phyloP scores from a whole-genome alignment of 2,113 vertebrate species.

The Pluvianellus socialis region DNA sequence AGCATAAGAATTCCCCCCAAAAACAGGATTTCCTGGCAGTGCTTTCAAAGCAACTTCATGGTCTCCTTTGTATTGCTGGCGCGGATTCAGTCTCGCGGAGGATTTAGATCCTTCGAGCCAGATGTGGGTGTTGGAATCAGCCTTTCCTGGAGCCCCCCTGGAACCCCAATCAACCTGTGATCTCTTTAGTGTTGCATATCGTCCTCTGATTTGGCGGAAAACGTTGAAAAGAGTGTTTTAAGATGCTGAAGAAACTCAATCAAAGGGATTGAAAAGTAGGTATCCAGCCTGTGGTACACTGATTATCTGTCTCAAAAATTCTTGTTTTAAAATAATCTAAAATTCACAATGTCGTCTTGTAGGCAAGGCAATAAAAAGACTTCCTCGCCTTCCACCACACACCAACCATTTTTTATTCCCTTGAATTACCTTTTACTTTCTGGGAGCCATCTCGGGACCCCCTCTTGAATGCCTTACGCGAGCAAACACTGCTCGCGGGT shows the following conservation, averaged over 20 bases:
- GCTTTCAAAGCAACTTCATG: not conserved
- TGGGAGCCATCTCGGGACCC: accelerated
- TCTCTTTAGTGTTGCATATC: not conserved
- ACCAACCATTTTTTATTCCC: not conserved
- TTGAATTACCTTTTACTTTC: not conserved
- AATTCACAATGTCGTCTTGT: not conserved
- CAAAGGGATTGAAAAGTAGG: not conserved
- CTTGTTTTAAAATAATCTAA: not conserved
- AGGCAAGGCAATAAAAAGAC: not conserved
- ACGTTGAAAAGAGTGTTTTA: not conserved
- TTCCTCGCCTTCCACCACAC: not conserved
- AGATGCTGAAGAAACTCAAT: not conserved
- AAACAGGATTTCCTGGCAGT: not conserved
- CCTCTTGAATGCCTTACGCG: not conserved
- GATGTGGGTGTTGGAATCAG: not conserved
- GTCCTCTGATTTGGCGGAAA: not conserved
- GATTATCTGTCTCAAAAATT: not conserved
- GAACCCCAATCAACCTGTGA: not conserved
- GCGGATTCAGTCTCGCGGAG: not conserved
- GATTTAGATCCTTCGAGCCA: not conserved
- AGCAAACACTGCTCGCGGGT: not conserved
- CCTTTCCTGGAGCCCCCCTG: not conserved
- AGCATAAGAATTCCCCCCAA: not conserved
- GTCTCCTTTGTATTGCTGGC: not conserved
- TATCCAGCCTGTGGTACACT: not conserved